Percentiles rank a stretch among this genome's conserved stretches.
phyloP scores from a whole-genome alignment of 2,797 vertebrate species.

The Lagorchestes hirsutus region DNA sequence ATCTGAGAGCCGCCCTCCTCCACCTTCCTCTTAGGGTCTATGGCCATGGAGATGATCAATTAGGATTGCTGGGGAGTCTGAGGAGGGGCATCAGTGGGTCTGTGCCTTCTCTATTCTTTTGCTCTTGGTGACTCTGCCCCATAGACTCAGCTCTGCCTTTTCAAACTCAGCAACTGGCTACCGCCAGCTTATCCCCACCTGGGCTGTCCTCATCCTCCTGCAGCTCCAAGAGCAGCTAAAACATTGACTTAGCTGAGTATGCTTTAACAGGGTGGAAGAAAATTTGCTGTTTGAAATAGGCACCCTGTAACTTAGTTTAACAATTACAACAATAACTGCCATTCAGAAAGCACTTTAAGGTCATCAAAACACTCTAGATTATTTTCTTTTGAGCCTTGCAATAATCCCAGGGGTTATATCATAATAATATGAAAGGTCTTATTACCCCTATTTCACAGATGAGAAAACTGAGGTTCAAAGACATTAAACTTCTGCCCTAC shows the following conservation, averaged over 20 bases:
- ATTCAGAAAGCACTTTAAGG: neutral
- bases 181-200: neutral
- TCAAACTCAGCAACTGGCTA: neutral
- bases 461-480: neutral
- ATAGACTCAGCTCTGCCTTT: constrained; percentile 11
- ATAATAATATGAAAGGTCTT: neutral
- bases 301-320: neutral
- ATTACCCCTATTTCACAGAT: neutral
- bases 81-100: neutral
- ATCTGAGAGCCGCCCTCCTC: neutral
- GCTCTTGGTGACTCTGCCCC: neutral
- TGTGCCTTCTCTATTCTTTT: neutral
- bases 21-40: neutral
- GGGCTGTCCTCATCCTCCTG: neutral
- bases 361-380: neutral
- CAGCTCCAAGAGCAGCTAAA: constrained; percentile 3
- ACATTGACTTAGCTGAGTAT: neutral
- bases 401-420: neutral
- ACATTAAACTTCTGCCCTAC: neutral
- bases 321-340: neutral
- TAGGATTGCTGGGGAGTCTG: neutral
- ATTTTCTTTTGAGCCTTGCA: neutral
- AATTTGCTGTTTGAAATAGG: constrained; percentile 47
- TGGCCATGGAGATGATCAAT: neutral
- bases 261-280: constrained; percentile 24